Base-by-base conservation (phyloP, 2,888 invertebrate genomes). In the Dicycla oo region DNA sequence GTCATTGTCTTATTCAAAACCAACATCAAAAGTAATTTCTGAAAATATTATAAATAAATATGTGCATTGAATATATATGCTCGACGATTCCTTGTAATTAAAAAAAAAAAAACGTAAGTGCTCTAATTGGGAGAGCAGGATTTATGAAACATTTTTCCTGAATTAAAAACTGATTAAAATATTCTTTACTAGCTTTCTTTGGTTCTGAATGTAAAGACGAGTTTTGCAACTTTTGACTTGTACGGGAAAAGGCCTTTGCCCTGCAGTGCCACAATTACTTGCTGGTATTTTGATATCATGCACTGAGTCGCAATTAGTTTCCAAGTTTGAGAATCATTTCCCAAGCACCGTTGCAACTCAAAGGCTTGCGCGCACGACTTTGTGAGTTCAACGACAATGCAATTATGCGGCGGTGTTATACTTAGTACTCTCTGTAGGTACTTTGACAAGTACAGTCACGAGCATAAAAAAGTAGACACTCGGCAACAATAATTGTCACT, bases 321-420 rank as follows among this genome's bases (percentile, higher is more conserved):
- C 49, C 67, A 83, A 82, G 49, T 84, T 85, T 86, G 85, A 83
- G 85, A 63, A 54, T 18, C 73, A 51, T 51, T 47, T 65, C 60
- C 56, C 49, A 83, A 84, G 75, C 78, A 69, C 85, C 86, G 86
- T 86, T 86, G 81, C 70, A 75, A 62, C 72, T 80, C 83, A 76
- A 73, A 81, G 69, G 68, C 68, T 69, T 72, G 74, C 80, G 79
- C 74, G 79, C 85, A 82, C 86, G 86, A 83, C 80, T 75, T 79
- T 71, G 68, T 61, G 71, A 71, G 85, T 86, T 86, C 85, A 86
- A 86, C 81, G 85, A 83, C 85, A 85, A 86, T 84, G 86, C 85
- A 83, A 86, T 86, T 82, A 84, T 85, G 85, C 79, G 73, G 71
- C 68, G 69, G 69, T 73, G 69, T 73, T 77, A 80, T 80, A 83